These are phyloP conservation scores for Drosophila incognita DNA, from an alignment of 2,888 invertebrate genomes.

Conservation along the genomic window DNA sequence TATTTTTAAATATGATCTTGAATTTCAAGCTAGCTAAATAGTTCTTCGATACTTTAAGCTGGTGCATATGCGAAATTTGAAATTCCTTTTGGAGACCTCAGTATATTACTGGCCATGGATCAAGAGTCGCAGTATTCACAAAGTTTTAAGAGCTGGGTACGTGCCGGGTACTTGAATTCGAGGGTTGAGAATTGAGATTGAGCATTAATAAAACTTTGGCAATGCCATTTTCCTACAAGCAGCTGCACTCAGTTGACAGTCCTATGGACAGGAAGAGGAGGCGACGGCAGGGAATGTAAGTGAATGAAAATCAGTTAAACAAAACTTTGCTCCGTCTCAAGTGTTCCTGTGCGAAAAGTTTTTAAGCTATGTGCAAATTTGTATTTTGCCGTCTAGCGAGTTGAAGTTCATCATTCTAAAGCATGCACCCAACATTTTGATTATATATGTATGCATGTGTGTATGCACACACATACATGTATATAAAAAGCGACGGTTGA, in stretches of 20 bases:
- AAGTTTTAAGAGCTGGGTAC: not conserved
- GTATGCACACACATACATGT: not conserved
- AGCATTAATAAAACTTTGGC: slow-evolving; percentile 11
- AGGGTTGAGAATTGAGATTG: slow-evolving; percentile 6
- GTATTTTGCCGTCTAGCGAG: slow-evolving; percentile 18
- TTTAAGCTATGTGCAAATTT: slow-evolving; percentile 25
- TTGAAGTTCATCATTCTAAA: slow-evolving; percentile 19
- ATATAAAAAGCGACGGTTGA: not conserved
- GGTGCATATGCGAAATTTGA: not conserved
- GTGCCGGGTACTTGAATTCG: slow-evolving; percentile 15
- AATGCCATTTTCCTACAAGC: not conserved
- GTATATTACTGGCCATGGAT: not conserved
- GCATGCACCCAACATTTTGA: not conserved
- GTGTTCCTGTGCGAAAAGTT: slow-evolving; percentile 23
- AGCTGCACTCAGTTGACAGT: slow-evolving; percentile 30
- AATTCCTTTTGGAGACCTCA: slow-evolving; percentile 12
- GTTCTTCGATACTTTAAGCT: too few relatives aligned
- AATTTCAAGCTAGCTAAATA: too few relatives aligned
- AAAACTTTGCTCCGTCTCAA: slow-evolving; percentile 16
- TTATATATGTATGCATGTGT: not conserved
- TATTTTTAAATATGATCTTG: too few relatives aligned
- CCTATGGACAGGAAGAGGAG: not conserved
- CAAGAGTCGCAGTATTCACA: not conserved
- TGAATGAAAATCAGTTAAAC: slow-evolving; percentile 31
- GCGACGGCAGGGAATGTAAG: not conserved